phyloP scores from a whole-genome alignment of 2,113 vertebrate genomes.

The Chlamydotis undulata region DNA sequence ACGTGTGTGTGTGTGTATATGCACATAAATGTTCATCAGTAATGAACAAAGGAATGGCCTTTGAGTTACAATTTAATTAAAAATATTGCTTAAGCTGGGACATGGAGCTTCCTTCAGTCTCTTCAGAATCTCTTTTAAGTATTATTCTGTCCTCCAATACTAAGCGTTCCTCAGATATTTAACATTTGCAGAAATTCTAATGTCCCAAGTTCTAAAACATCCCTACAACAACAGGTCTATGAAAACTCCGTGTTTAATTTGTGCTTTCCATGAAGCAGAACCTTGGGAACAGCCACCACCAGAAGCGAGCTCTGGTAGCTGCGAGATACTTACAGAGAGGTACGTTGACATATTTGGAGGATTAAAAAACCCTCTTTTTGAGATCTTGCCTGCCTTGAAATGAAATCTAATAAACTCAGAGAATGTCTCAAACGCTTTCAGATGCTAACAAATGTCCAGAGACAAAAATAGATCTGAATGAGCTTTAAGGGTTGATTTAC shows the following conservation, averaged over 20 bases:
- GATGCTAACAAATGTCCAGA: not conserved
- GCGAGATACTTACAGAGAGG: not conserved
- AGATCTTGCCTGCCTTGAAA: not conserved
- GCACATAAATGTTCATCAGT: not conserved
- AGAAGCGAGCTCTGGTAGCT: not conserved
- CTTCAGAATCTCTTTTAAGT: slow-evolving; percentile 57
- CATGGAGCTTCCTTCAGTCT: not conserved
- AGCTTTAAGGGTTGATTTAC: not conserved
- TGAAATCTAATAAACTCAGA: not conserved
- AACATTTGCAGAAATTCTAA: not conserved
- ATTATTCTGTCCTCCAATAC: slow-evolving; percentile 28
- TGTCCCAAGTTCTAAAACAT: not conserved
- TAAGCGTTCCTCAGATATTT: slow-evolving; percentile 33
- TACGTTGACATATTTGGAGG: not conserved
- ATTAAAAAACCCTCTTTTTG: not conserved
- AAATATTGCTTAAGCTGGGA: not conserved
- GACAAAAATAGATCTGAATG: not conserved
- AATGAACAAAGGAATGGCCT: not conserved
- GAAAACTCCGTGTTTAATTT: not conserved
- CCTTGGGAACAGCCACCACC: not conserved
- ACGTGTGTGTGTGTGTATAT: not conserved
- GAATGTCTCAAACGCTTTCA: not conserved
- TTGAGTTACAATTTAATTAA: not conserved
- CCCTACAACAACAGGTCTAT: not conserved
- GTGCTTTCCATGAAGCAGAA: not conserved